Percentiles rank a stretch among this genome's conserved stretches.
Evolutionary conservation across 1,140 invertebrate species (phyloP).

Genomic region (Drosophila subpulchrella): DNA sequence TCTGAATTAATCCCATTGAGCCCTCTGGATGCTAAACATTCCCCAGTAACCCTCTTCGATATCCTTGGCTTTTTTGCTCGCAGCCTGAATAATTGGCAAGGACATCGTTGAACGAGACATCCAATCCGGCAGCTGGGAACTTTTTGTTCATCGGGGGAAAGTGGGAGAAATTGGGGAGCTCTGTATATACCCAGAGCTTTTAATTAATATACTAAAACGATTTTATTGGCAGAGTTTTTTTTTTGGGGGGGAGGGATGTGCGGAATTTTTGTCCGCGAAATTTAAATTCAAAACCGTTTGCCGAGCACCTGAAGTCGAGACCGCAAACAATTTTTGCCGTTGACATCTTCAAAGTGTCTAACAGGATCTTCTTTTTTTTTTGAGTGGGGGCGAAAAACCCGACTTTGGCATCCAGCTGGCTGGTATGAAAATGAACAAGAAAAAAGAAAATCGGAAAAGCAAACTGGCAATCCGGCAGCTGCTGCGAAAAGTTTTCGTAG

Average conservation of each 20-base stretch:
- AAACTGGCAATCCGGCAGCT: constrained; percentile 55
- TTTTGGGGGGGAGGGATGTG: neutral
- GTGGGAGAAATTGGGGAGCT: neutral
- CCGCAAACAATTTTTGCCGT: constrained; percentile 61
- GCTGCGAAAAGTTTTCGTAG: constrained; percentile 35
- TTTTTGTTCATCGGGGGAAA: neutral
- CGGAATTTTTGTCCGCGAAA: constrained; percentile 32
- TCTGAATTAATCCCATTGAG: constrained; percentile 18
- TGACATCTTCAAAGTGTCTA: constrained; percentile 72
- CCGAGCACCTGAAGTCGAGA: constrained; percentile 45
- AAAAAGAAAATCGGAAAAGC: constrained; percentile 14
- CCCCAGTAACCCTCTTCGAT: neutral
- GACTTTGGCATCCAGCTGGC: neutral
- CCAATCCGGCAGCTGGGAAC: constrained; percentile 38
- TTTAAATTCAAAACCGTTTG: constrained; percentile 59
- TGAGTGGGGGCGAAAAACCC: no score
- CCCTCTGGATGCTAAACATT: constrained; percentile 9
- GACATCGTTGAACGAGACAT: constrained; percentile 16
- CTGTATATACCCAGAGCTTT: constrained; percentile 70
- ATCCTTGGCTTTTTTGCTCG: neutral
- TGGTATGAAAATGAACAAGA: neutral
- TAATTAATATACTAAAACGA: constrained; percentile 82
- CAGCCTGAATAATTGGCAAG: constrained; percentile 39
- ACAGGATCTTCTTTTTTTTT: constrained; percentile 4
- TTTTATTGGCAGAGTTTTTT: constrained; percentile 56